phyloP scores from a whole-genome alignment of 2,113 vertebrate species.

The Mirza zaza region DNA sequence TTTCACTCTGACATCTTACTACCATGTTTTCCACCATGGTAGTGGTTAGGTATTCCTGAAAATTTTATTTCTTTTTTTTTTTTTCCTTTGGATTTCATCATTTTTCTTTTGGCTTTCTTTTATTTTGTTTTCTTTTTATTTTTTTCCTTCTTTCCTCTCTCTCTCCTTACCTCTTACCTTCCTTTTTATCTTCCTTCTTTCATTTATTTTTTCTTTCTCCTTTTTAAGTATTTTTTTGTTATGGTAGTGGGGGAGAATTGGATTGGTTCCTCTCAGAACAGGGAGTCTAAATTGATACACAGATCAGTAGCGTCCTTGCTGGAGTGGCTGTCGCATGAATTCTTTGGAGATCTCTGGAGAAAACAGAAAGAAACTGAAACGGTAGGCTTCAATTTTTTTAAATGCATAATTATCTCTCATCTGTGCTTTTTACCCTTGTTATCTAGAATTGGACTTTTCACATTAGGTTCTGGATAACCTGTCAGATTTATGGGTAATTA shows the following conservation, averaged over 20 bases:
- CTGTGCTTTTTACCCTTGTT: constrained; percentile 10
- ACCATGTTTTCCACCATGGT: constrained; percentile 25
- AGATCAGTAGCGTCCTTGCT: background rate
- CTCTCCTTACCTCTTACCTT: background rate
- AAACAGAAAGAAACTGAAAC: constrained; percentile 68
- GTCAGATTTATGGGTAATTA: background rate
- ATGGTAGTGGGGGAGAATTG: background rate
- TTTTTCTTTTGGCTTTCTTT: constrained; percentile 19
- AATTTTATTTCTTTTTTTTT: constrained; percentile 2
- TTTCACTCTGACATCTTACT: constrained; percentile 60
- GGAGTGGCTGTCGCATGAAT: constrained; percentile 22
- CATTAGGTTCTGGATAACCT: background rate
- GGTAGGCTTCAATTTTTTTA: constrained; percentile 65
- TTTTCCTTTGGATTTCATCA: background rate
- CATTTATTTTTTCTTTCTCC: background rate
- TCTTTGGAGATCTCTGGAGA: constrained; percentile 61
- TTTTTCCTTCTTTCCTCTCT: rapidly evolving
- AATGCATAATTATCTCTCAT: constrained; percentile 44
- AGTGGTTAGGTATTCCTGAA: constrained; percentile 20
- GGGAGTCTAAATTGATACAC: constrained; percentile 16
- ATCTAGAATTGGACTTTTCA: constrained; percentile 6
- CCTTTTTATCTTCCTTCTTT: no score
- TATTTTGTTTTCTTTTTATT: background rate
- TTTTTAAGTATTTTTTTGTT: background rate
- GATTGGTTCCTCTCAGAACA: constrained; percentile 51